These are phyloP conservation scores for Sesia bembeciformis DNA, from an alignment of 2,888 invertebrate genomes.

Conservation along the genomic window DNA sequence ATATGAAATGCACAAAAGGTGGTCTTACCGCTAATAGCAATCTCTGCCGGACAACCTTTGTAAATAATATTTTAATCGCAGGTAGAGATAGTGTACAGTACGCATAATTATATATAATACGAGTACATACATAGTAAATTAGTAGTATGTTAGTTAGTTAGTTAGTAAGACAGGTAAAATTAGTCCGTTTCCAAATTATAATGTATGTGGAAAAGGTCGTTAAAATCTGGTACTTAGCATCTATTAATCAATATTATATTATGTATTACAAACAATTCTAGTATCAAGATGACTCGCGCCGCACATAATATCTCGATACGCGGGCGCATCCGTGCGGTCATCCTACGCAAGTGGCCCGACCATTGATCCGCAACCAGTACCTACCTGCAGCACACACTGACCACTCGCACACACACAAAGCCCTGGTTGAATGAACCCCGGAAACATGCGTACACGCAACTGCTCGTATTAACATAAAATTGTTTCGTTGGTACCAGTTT, in stretches of 20 bases:
- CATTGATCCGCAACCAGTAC: constrained; percentile 23
- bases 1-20: too few species aligned
- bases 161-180: too few species aligned
- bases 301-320: neutral
- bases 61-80: too few species aligned
- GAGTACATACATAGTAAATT: neutral
- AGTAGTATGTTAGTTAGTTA: too few species aligned
- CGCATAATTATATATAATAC: neutral
- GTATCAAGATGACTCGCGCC: neutral
- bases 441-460: constrained; percentile 42
- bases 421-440: constrained; percentile 35
- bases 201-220: too few species aligned
- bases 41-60: too few species aligned
- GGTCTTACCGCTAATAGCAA: too few species aligned
- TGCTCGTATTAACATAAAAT: constrained; percentile 52
- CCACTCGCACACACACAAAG: constrained; percentile 8
- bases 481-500: constrained; percentile 54
- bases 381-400: neutral
- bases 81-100: neutral
- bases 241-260: too few species aligned
- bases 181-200: too few species aligned
- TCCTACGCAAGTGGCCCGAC: constrained; percentile 21
- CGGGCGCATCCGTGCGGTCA: constrained; percentile 9
- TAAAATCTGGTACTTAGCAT: too few species aligned
- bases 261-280: too few species aligned